Evolutionary conservation across 2,888 invertebrate species (phyloP).

Genomic region (Parapristionchus giblindavisi): DNA sequence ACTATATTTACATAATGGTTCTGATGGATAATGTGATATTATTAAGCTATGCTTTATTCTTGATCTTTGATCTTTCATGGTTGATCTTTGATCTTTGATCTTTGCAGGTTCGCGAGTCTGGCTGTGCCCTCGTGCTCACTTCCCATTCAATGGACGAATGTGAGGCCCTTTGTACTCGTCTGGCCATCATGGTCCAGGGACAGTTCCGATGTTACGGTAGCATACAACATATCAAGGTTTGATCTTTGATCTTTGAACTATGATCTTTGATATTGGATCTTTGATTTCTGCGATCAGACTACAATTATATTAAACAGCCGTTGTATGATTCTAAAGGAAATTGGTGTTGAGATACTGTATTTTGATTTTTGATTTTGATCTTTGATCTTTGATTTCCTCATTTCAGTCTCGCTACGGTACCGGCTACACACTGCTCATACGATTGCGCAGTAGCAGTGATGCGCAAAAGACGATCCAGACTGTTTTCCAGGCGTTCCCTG

Average conservation of each 20-base stretch:
- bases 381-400: neutral
- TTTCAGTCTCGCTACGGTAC: slow-evolving; percentile 68
- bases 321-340: too few relatives aligned
- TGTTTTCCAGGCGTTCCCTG: slow-evolving; percentile 74
- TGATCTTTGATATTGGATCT: too few relatives aligned
- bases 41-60: too few relatives aligned
- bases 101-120: slow-evolving; percentile 71
- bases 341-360: too few relatives aligned
- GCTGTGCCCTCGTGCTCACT: slow-evolving; percentile 77
- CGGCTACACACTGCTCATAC: slow-evolving; percentile 50
- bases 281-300: too few relatives aligned
- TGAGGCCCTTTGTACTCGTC: slow-evolving; percentile 81
- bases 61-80: too few relatives aligned
- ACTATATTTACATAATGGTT: too few relatives aligned
- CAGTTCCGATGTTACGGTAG: slow-evolving; percentile 79
- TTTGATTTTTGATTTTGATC: too few relatives aligned
- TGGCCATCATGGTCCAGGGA: slow-evolving; percentile 83
- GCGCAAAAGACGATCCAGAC: slow-evolving; percentile 35
- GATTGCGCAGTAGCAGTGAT: slow-evolving; percentile 34
- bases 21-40: too few relatives aligned
- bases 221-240: slow-evolving; percentile 78
- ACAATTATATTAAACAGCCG: too few relatives aligned
- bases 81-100: too few relatives aligned
- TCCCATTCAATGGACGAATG: slow-evolving; percentile 88
- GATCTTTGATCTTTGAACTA: too few relatives aligned